Evolutionary conservation across 2,797 vertebrate species (phyloP).

Genomic region (Oreortyx pictus): DNA sequence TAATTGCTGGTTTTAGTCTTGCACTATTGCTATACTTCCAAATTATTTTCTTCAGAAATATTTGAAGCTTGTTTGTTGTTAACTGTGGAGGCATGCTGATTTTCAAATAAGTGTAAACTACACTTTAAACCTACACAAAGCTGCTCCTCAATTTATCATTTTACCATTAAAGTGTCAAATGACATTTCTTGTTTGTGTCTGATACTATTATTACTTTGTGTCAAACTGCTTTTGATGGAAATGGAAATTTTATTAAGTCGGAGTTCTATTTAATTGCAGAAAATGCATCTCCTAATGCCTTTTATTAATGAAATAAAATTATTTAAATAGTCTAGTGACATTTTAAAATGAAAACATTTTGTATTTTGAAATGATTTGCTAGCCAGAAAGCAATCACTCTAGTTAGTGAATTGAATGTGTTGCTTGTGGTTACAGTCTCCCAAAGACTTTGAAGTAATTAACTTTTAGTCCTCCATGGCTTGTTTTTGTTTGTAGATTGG

Average conservation of each 20-base stretch:
- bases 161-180: background rate
- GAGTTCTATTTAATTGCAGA: background rate
- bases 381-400: background rate
- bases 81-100: background rate
- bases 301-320: background rate
- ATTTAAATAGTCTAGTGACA: background rate
- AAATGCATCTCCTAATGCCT: background rate
- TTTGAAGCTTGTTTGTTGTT: background rate
- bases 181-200: background rate
- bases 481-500: background rate
- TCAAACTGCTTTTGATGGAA: background rate
- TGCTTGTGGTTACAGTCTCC: background rate
- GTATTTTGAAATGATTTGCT: background rate
- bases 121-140: background rate
- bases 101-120: background rate
- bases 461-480: background rate
- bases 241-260: background rate
- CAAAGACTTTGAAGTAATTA: background rate
- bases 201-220: background rate
- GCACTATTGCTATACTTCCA: background rate
- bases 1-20: background rate
- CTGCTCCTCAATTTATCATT: background rate
- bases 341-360: background rate
- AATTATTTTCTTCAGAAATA: background rate
- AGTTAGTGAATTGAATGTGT: background rate